Evolutionary conservation across 2,888 invertebrate genomes (phyloP).

Genomic region (Apodemia zela): DNA sequence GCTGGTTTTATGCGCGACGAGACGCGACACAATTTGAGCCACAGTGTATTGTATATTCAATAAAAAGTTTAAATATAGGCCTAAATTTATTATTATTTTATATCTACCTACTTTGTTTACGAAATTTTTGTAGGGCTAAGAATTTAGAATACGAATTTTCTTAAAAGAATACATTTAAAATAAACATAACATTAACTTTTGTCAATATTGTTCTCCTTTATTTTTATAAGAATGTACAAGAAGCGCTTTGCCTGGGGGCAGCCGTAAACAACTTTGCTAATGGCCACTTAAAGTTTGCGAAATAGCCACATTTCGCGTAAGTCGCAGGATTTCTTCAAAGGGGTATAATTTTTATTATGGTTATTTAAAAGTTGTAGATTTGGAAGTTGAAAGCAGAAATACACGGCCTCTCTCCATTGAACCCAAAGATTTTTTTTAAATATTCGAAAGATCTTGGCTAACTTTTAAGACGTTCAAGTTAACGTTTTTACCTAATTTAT

Average conservation of each 20-base stretch:
- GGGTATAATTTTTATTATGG: constrained; percentile 8
- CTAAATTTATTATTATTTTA: too few species aligned
- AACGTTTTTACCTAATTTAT: too few species aligned
- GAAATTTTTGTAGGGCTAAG: too few species aligned
- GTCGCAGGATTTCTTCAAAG: constrained; percentile 37
- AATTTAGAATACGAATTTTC: too few species aligned
- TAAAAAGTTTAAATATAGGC: too few species aligned
- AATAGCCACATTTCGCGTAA: constrained; percentile 50
- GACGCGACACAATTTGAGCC: too few species aligned
- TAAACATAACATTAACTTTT: neutral
- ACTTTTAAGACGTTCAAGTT: too few species aligned
- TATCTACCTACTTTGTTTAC: too few species aligned
- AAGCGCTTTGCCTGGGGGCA: constrained; percentile 50
- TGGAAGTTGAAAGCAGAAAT: neutral
- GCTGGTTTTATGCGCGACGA: too few species aligned
- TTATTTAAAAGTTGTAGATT: neutral
- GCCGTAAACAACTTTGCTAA: constrained; percentile 66
- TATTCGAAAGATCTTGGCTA: too few species aligned
- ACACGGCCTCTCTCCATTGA: neutral
- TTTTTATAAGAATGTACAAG: constrained; percentile 15
- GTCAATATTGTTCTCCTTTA: constrained; percentile 4
- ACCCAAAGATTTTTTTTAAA: too few species aligned
- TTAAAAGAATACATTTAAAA: neutral
- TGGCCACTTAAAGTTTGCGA: constrained; percentile 63
- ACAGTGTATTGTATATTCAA: too few species aligned